A percentile compares a stretch with the other conserved stretches of the same genome.
phyloP scores from a whole-genome alignment of 2,888 invertebrate genomes.

The Meandrusa payeni region DNA sequence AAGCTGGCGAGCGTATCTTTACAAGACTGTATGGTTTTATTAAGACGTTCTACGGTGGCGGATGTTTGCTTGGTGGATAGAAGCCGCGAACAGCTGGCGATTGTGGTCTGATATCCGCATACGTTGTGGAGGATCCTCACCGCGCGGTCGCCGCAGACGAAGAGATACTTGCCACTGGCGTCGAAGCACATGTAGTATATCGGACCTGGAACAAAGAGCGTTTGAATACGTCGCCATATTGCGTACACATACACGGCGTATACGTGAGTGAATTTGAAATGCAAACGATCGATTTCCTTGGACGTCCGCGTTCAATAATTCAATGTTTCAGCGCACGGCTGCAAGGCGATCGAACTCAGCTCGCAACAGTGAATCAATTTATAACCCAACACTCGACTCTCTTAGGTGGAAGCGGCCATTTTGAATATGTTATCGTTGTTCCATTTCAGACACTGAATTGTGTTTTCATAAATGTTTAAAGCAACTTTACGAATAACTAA shows the following conservation, averaged over 20 bases:
- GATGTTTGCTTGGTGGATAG: conserved; percentile 82
- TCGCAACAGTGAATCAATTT: conserved; percentile 1
- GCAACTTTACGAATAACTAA: too few species aligned
- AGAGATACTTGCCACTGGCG: conserved; percentile 85
- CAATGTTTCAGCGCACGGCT: conserved; percentile 26
- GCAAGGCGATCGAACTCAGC: neutral
- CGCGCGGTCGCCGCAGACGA: conserved; percentile 87
- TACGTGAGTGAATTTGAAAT: conserved; percentile 19
- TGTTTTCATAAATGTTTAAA: too few species aligned
- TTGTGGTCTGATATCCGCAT: conserved; percentile 66
- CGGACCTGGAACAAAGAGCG: conserved; percentile 76
- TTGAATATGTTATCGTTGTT: too few species aligned
- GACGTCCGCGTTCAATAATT: conserved; percentile 26
- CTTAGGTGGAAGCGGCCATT: too few species aligned
- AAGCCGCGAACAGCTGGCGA: conserved; percentile 58
- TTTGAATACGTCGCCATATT: conserved; percentile 5
- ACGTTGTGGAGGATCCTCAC: conserved; percentile 90
- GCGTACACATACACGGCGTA: conserved; percentile 5
- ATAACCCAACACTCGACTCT: neutral
- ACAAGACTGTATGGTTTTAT: conserved; percentile 84
- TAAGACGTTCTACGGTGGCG: conserved; percentile 88
- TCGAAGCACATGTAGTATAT: conserved; percentile 88
- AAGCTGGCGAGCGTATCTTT: conserved; percentile 65
- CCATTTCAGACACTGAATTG: too few species aligned
- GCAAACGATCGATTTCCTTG: conserved; percentile 24